These are phyloP conservation scores for Pristionchus fissidentatus DNA, from an alignment of 2,888 invertebrate genomes.

Conservation along the genomic window DNA sequence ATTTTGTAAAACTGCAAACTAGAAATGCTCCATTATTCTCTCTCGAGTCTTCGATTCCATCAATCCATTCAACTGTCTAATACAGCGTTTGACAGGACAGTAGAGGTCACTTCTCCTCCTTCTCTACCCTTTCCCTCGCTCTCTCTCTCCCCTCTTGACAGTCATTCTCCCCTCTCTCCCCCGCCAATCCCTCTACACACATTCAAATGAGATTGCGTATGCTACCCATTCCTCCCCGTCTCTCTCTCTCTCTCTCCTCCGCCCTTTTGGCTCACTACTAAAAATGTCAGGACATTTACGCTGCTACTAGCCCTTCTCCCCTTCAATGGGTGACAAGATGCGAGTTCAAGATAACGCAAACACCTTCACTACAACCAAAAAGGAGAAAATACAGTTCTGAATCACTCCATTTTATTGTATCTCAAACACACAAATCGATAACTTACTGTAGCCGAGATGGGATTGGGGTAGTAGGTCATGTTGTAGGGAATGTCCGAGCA, in stretches of 20 bases:
- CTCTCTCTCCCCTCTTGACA: background rate
- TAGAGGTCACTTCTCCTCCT: conserved; percentile 4
- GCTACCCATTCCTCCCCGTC: conserved; percentile 10
- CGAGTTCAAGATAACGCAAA: background rate
- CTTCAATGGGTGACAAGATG: background rate
- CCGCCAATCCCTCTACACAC: conserved; percentile 22
- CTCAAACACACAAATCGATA: background rate
- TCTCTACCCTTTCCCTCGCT: background rate
- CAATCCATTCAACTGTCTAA: no score
- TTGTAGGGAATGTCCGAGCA: conserved; percentile 70
- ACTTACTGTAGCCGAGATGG: conserved; percentile 44
- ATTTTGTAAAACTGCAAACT: no score
- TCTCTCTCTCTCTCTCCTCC: background rate
- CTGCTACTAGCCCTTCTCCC: background rate
- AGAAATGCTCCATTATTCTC: no score
- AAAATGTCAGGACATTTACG: conserved; percentile 12
- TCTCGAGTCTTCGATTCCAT: no score
- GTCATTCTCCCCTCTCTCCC: conserved; percentile 32
- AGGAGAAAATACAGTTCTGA: background rate
- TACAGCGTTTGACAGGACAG: conserved; percentile 38
- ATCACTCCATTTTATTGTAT: background rate
- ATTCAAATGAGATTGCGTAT: conserved; percentile 35
- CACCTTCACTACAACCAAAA: background rate
- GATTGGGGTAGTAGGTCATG: conserved; percentile 60
- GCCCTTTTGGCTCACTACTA: background rate